Conservation (phyloP, 2,113 vertebrate species). For the Calypte anna region DNA sequence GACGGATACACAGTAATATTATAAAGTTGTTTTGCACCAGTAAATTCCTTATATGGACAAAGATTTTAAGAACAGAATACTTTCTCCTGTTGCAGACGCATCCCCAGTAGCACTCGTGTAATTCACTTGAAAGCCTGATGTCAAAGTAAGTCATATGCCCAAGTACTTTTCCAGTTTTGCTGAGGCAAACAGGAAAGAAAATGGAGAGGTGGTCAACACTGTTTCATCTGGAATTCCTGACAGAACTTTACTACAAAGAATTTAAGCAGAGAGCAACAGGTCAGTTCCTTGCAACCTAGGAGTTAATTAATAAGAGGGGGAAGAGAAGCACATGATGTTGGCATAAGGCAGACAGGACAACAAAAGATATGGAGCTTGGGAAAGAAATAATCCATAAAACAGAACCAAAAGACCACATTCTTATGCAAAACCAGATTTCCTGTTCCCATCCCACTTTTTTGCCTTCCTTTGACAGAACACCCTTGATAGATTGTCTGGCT, state of each 20-base stretch:
- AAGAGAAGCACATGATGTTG: constrained; percentile 18
- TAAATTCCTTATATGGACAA: not conserved
- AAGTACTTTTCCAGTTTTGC: not conserved
- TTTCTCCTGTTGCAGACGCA: not conserved
- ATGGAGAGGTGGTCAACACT: not conserved
- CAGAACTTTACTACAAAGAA: not conserved
- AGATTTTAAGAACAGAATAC: not conserved
- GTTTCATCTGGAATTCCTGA: not conserved
- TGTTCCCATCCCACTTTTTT: constrained; percentile 31
- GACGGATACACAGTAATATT: not conserved
- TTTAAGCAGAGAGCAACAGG: constrained; percentile 2
- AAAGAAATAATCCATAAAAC: constrained; percentile 58
- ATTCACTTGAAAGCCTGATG: not conserved
- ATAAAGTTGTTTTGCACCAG: not conserved
- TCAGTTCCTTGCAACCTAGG: constrained; percentile 7
- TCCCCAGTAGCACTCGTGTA: not conserved
- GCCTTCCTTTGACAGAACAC: constrained; percentile 16
- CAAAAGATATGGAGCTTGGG: constrained; percentile 61
- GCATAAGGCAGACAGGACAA: constrained; percentile 41
- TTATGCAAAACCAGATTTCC: constrained; percentile 59
- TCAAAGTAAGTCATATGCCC: not conserved
- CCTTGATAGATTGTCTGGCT: constrained; percentile 1
- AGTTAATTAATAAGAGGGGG: constrained; percentile 11
- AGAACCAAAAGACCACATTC: constrained; percentile 21
- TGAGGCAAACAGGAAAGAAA: not conserved